These are phyloP conservation scores for Sipunculus nudus DNA, from an alignment of 2,888 invertebrate species.

Conservation along the genomic window DNA sequence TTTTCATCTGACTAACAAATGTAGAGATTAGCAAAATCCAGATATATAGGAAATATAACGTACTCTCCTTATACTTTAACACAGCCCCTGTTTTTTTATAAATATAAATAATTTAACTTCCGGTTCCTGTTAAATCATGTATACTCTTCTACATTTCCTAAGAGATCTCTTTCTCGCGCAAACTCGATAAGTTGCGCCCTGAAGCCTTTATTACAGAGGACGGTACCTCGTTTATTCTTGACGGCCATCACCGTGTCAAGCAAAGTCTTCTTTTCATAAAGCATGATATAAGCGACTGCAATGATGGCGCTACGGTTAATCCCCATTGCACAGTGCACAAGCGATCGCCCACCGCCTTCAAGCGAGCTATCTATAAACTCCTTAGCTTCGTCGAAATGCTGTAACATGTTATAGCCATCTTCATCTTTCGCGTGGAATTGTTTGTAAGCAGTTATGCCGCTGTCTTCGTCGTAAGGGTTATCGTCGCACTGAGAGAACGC, in stretches of 20 bases:
- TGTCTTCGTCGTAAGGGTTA: slow-evolving; percentile 8
- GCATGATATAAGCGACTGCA: slow-evolving; percentile 21
- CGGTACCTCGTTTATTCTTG: slow-evolving; percentile 1
- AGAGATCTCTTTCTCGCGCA: slow-evolving; percentile 15
- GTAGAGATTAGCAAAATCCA: no score
- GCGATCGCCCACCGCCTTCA: slow-evolving; percentile 3
- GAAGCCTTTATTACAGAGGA: slow-evolving; percentile 11
- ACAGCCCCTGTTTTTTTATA: no score
- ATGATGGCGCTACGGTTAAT: slow-evolving; percentile 17
- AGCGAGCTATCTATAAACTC: slow-evolving; percentile 7
- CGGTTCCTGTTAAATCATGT: no score
- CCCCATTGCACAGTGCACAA: slow-evolving; percentile 27
- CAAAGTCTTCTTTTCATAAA: slow-evolving; percentile 4
- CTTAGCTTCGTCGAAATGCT: slow-evolving; percentile 5
- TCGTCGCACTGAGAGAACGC: background rate
- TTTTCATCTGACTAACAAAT: no score
- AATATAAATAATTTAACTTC: no score
- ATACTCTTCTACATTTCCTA: no score
- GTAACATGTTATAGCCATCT: slow-evolving; percentile 8
- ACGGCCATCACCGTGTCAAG: slow-evolving; percentile 2
- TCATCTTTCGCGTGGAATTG: slow-evolving; percentile 10
- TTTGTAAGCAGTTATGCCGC: slow-evolving; percentile 2
- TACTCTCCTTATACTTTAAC: no score
- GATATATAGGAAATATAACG: no score
- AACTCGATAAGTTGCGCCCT: slow-evolving; percentile 14